Percentiles rank a stretch among this genome's conserved stretches.
phyloP scores from a whole-genome alignment of 2,888 invertebrate genomes.

The Cataglyphis livida region DNA sequence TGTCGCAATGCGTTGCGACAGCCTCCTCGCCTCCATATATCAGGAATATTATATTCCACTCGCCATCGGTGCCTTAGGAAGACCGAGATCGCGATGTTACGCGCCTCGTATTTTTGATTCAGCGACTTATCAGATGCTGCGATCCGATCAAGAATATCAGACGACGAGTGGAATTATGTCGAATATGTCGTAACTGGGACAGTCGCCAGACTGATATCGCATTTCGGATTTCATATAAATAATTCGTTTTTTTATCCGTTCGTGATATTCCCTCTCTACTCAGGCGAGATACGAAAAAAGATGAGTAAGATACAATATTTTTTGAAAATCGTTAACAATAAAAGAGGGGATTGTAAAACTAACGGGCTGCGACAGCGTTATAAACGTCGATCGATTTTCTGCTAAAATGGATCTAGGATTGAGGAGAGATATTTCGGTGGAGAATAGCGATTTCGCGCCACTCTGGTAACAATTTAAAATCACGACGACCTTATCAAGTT shows the following conservation, averaged over 20 bases:
- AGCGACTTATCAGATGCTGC: constrained; percentile 26
- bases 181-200: constrained; percentile 37
- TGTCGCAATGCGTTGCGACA: background rate
- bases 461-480: constrained; percentile 7
- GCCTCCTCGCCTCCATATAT: background rate
- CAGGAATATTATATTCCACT: constrained; percentile 7
- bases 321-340: constrained; percentile 22
- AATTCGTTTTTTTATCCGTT: constrained; percentile 30
- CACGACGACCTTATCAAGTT: constrained; percentile 3
- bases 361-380: constrained; percentile 2
- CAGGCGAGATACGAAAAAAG: background rate
- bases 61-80: background rate
- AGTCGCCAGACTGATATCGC: constrained; percentile 35
- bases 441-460: background rate
- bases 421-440: constrained; percentile 11
- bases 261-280: constrained; percentile 3
- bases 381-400: constrained; percentile 30
- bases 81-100: background rate
- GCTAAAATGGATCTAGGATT: constrained; percentile 22
- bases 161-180: constrained; percentile 37
- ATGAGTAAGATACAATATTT: background rate
- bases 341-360: constrained; percentile 38
- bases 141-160: constrained; percentile 37
- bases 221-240: constrained; percentile 48
- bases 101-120: constrained; percentile 26